Conservation (phyloP, 2,797 vertebrate genomes). For the Pseudomugil gertrudae region DNA sequence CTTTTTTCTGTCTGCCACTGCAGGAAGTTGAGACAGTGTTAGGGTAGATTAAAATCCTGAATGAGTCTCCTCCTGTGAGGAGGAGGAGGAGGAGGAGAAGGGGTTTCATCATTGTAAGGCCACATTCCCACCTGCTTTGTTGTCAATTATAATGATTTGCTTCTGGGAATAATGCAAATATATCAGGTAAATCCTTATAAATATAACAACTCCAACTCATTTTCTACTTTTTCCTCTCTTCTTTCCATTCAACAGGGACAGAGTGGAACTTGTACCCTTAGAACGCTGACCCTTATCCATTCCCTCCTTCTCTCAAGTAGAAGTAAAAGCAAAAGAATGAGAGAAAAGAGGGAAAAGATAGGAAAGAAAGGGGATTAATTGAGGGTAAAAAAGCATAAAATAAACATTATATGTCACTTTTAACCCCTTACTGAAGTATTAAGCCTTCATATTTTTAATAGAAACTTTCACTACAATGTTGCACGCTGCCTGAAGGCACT, state of each 20-base stretch:
- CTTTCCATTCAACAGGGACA: slow-evolving; percentile 6
- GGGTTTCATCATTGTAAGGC: slow-evolving; percentile 14
- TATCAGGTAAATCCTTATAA: slow-evolving; percentile 58
- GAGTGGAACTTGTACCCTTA: slow-evolving; percentile 26
- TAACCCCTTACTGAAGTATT: slow-evolving; percentile 15
- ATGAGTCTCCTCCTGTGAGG: not conserved
- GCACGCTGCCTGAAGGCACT: slow-evolving; percentile 23
- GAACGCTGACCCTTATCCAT: not conserved
- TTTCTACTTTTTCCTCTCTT: not conserved
- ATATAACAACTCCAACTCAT: slow-evolving; percentile 39
- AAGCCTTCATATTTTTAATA: slow-evolving; percentile 19
- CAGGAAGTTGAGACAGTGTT: slow-evolving; percentile 29
- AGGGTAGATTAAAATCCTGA: slow-evolving; percentile 27
- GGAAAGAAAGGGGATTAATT: slow-evolving; percentile 1
- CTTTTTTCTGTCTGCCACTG: not conserved
- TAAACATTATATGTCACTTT: slow-evolving; percentile 58
- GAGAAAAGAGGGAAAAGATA: slow-evolving; percentile 22
- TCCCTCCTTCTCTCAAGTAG: not conserved
- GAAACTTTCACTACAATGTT: slow-evolving; percentile 17
- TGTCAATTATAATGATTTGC: slow-evolving; percentile 54
- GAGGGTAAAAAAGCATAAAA: slow-evolving; percentile 46
- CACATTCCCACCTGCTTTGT: slow-evolving; percentile 38
- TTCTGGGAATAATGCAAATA: slow-evolving; percentile 33
- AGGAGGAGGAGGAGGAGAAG: too few species aligned
- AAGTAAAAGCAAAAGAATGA: not conserved